A percentile compares a stretch with the other conserved stretches of the same genome.
Evolutionary conservation across 2,113 vertebrate genomes (phyloP).

Genomic region (Blennius ocellaris): DNA sequence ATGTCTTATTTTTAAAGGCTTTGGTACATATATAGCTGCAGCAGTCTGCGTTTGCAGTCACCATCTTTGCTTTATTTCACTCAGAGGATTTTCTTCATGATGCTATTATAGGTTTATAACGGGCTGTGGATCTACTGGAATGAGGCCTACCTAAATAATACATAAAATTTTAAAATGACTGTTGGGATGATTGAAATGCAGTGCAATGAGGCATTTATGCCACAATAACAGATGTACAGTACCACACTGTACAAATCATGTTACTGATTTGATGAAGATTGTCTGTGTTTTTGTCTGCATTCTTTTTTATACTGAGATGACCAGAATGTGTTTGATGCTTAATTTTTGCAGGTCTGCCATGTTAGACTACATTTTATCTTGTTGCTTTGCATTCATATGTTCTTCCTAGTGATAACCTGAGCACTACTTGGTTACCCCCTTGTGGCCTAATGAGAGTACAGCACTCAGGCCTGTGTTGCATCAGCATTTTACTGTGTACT

Average conservation of each 20-base stretch:
- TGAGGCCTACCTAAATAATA: background rate
- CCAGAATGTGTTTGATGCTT: conserved; percentile 7
- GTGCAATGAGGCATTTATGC: background rate
- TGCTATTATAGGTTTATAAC: too few relatives aligned
- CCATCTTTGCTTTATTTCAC: too few relatives aligned
- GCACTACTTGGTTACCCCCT: conserved; percentile 56
- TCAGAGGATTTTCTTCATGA: too few relatives aligned
- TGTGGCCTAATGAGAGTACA: conserved; percentile 62
- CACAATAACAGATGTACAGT: background rate
- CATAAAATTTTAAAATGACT: background rate
- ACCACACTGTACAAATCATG: background rate
- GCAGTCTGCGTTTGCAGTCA: too few relatives aligned
- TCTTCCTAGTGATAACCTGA: background rate
- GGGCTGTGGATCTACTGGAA: too few relatives aligned
- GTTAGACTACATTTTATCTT: conserved; percentile 9
- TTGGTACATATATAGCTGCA: too few relatives aligned
- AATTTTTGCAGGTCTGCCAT: background rate
- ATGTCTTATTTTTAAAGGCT: too few relatives aligned
- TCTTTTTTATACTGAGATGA: background rate
- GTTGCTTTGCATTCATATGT: conserved; percentile 4
- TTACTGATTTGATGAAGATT: background rate
- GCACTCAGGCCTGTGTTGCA: background rate
- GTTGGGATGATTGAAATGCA: background rate
- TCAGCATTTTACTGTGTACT: too few relatives aligned
- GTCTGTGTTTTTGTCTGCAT: background rate